Evolutionary conservation across 1,140 invertebrate species (phyloP).

Genomic region (Brachionus sp.): DNA sequence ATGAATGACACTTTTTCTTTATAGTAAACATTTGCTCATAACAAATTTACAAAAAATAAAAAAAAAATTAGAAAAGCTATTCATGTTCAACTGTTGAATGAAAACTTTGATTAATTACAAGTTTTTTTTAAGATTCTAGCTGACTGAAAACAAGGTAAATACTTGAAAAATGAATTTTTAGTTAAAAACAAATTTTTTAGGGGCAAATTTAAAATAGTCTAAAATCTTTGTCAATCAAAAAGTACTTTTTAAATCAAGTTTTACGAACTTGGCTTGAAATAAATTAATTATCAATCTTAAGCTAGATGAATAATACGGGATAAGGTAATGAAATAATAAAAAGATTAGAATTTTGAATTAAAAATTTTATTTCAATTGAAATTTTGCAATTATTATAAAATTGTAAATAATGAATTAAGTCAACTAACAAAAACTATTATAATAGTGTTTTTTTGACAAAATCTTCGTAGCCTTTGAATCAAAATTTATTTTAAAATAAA

Average conservation of each 20-base stretch:
- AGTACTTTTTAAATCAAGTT: neutral
- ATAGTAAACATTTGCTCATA: neutral
- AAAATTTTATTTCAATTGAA: neutral
- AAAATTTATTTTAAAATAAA: neutral
- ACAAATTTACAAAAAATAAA: neutral
- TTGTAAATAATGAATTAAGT: slow-evolving; percentile 21
- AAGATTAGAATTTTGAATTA: neutral
- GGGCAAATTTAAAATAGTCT: neutral
- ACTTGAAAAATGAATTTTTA: neutral
- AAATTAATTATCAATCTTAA: slow-evolving; percentile 27
- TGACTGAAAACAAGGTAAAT: neutral
- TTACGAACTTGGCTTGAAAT: slow-evolving; percentile 15
- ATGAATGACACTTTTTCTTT: neutral
- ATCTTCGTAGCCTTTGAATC: neutral
- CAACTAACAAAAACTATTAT: neutral
- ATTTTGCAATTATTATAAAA: neutral
- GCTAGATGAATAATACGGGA: neutral
- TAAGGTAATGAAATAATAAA: slow-evolving; percentile 25
- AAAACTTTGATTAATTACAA: neutral
- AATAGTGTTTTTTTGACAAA: neutral
- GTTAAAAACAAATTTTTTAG: neutral
- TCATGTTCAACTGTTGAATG: neutral
- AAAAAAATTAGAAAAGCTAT: neutral
- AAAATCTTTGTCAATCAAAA: neutral
- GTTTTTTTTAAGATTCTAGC: neutral